Base-by-base conservation (phyloP, 2,113 vertebrate species). In the Platysternon megacephalum region DNA sequence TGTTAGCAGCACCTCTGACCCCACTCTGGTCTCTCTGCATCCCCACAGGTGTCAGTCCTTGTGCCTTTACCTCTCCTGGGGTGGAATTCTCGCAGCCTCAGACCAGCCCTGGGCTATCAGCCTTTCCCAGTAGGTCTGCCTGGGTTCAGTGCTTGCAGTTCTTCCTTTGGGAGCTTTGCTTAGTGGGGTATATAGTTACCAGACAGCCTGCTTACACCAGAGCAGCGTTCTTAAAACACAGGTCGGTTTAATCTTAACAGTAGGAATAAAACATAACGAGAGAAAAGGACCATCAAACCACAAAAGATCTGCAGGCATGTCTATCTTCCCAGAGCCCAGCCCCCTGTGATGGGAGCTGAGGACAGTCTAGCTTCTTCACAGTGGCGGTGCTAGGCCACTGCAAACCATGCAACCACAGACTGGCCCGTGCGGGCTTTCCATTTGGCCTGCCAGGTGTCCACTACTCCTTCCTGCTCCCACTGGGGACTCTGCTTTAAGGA, bases 51-150 rank as follows among this genome's bases (percentile, higher is more conserved):
- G n/a, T 42, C 42, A 44, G 22, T 11, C 42, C 74, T 76, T 12
- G 22, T 76, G 22, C 11, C 74, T 76, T 76, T 28, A 76, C 26
- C 13, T 26, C 74, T 46, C 12, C 42, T 26, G 5, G 42, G 39
- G 42, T 39, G 14, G 22, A 76, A 46, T 76, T 46, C 24, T 26
- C 5, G 3, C 61, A 16, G 22, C 84, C 61, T 51, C 44, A 72
- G 52, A 85, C 4, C 72, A 96, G 19, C 39, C 49, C 48, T 0
- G 0, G 49, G 0, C 1, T 14, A 12, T 10, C 49, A 48, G 11
- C 2, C 61, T 11, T 42, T 48, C 81, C 4, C 0, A 0, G 74
- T n/a, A 86, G 39, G 74, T 46, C 11, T 76, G 22, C 22, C 74
- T 46, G 74, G 22, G 42, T 42, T 76, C 42, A 76, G 12, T 42